Percentiles rank a stretch among this genome's conserved stretches.
Conservation (phyloP, 2,113 vertebrate species). For the Triplophysa rosa region DNA sequence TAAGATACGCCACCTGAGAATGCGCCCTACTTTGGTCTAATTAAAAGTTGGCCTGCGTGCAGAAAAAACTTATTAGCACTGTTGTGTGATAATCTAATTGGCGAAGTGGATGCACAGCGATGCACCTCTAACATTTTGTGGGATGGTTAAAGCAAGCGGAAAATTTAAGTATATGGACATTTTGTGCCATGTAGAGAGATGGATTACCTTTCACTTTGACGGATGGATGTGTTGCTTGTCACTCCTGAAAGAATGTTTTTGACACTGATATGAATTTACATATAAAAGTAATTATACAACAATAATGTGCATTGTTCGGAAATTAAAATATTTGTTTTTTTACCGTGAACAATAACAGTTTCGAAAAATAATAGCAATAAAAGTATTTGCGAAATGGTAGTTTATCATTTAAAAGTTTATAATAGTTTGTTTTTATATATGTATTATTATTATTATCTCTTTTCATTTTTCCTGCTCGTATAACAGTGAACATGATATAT, state of each 20-base stretch:
- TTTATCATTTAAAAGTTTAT: no score
- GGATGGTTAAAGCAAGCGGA: constrained; percentile 54
- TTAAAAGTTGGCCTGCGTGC: constrained; percentile 55
- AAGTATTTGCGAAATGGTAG: no score
- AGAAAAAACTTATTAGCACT: constrained; percentile 71
- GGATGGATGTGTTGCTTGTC: constrained; percentile 9
- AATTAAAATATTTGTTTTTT: no score
- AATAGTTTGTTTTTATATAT: no score
- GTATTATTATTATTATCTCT: background rate
- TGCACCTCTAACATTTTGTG: constrained; percentile 51
- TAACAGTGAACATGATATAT: background rate
- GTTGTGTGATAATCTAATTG: constrained; percentile 61
- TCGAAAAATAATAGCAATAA: no score
- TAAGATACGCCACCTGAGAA: constrained; percentile 63
- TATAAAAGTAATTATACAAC: background rate
- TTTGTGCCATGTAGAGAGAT: constrained; percentile 47
- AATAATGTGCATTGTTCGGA: background rate
- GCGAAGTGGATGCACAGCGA: constrained; percentile 12
- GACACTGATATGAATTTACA: constrained; percentile 4
- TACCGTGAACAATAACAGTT: no score
- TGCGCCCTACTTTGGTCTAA: constrained; percentile 68
- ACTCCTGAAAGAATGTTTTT: background rate
- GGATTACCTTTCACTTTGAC: constrained; percentile 17
- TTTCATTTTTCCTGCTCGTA: background rate
- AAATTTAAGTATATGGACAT: constrained; percentile 48